Evolutionary conservation across 2,888 invertebrate species (phyloP), one percentile per base, ranked within the genome.

Genomic region (Cantharis rufa): DNA sequence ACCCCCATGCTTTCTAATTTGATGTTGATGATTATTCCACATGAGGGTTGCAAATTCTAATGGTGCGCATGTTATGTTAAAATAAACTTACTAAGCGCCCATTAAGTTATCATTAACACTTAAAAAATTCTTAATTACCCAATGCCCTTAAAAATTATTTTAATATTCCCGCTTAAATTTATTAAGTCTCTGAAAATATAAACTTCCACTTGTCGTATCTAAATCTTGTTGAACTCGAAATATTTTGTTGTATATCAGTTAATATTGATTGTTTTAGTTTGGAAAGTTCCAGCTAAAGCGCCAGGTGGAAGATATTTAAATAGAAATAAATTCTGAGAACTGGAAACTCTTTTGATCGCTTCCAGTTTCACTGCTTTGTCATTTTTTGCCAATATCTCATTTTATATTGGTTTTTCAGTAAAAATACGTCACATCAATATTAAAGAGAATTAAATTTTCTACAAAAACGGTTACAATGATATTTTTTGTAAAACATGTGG

Each of bases 1-100:
- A 69, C 73, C 73, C 73, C 72, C 68, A 68, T 73, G 62, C 69
- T 18, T 61, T 48, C 73, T 62, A 73, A 73, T 73, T 69, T 73
- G 73, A 73, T 69, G 73, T 24, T 68, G 73, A 73, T 69, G 73
- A 69, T 28, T 68, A 61, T 69, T 69, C 68, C 61, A 61, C 62
- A 62, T 63, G 68, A 73, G 48, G 69, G 73, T 68, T 21, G 64
- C 24, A 21, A 48, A 48, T 48, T 48, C 48, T 48, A 48, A 48
- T 48, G 48, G 48, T 13, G 24, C n/a, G 64, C 64, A 18, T 21
- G 24, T 66, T 21, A 21, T 24, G 18, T 24, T 66, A 21, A 18
- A 66, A 66, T 66, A 66, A n/a, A 66, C 64, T 66, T 66, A 24
- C 21, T 66, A 21, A 66, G n/a, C 10, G 13, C n/a, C 21, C n/a